Evolutionary conservation across 1,140 invertebrate species (phyloP).

Genomic region (Notospermus geniculatus): DNA sequence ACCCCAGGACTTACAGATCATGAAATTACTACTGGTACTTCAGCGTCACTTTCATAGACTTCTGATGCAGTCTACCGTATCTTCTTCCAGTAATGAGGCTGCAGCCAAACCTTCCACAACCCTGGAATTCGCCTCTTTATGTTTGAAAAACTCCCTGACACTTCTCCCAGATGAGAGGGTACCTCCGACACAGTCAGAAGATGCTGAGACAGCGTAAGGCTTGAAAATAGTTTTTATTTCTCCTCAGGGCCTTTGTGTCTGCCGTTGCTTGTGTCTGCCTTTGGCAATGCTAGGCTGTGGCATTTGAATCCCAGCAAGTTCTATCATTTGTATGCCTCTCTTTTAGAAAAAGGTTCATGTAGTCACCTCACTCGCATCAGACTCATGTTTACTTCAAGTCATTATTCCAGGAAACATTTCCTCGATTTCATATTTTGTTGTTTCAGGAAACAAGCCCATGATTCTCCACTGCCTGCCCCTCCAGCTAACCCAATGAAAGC

Average conservation of each 20-base stretch:
- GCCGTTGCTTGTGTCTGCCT: too few species aligned
- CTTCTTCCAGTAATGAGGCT: conserved; percentile 34
- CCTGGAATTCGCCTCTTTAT: conserved; percentile 85
- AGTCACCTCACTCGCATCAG: too few species aligned
- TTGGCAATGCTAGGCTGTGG: too few species aligned
- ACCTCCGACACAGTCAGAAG: conserved; percentile 17
- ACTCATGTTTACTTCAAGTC: too few species aligned
- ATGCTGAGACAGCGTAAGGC: conserved; percentile 23
- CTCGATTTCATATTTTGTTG: too few species aligned
- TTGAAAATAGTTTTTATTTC: not conserved
- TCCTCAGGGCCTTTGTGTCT: too few species aligned
- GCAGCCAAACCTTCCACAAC: conserved; percentile 75
- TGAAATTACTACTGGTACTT: too few species aligned
- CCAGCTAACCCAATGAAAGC: conserved; percentile 50
- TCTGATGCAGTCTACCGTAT: not conserved
- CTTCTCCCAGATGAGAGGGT: conserved; percentile 40
- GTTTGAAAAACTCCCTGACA: conserved; percentile 77
- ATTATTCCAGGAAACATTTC: too few species aligned
- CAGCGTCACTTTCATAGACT: not conserved
- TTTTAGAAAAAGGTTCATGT: too few species aligned
- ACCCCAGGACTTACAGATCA: too few species aligned
- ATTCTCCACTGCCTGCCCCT: conserved; percentile 35
- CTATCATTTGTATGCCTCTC: too few species aligned
- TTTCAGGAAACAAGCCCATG: not conserved
- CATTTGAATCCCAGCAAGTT: too few species aligned